A percentile compares a stretch with the other conserved stretches of the same genome.
Evolutionary conservation across 2,888 invertebrate genomes (phyloP).

Genomic region (Apamea anceps): DNA sequence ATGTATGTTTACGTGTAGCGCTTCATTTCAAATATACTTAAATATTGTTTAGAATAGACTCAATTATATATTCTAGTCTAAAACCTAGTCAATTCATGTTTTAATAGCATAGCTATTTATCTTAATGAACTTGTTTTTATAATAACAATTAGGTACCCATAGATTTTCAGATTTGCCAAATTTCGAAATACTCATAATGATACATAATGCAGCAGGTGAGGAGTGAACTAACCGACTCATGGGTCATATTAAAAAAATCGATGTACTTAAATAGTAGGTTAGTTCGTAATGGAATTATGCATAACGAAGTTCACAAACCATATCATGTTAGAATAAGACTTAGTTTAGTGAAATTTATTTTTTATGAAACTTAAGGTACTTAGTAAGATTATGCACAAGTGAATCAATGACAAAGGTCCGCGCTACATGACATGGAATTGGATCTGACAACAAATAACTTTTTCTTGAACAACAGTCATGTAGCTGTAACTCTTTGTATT

Average conservation of each 20-base stretch:
- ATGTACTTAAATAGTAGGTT: constrained; percentile 52
- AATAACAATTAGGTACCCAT: constrained; percentile 48
- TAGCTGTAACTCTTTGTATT: constrained; percentile 56
- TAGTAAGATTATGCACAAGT: constrained; percentile 70
- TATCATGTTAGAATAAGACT: constrained; percentile 84
- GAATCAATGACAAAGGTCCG: constrained; percentile 43
- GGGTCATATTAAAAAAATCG: constrained; percentile 11
- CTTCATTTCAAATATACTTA: constrained; percentile 45
- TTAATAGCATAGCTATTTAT: constrained; percentile 69
- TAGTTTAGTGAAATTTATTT: constrained; percentile 71
- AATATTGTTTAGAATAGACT: constrained; percentile 55
- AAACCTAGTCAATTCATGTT: constrained; percentile 69
- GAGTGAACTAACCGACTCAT: constrained; percentile 14
- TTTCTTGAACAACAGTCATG: constrained; percentile 41
- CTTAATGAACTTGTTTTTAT: constrained; percentile 49
- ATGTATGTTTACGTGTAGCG: constrained; percentile 47
- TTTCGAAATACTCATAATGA: constrained; percentile 46
- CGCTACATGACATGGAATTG: constrained; percentile 49
- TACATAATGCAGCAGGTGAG: constrained; percentile 25
- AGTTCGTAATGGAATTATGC: constrained; percentile 57
- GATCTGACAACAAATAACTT: constrained; percentile 1
- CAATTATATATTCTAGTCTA: constrained; percentile 56
- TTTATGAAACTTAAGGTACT: constrained; percentile 68
- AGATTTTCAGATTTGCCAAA: constrained; percentile 67
- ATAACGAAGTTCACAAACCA: constrained; percentile 78